Evolutionary conservation across 2,113 vertebrate species (phyloP), one percentile per base, ranked within the genome.

Genomic region (Corapipo altera): DNA sequence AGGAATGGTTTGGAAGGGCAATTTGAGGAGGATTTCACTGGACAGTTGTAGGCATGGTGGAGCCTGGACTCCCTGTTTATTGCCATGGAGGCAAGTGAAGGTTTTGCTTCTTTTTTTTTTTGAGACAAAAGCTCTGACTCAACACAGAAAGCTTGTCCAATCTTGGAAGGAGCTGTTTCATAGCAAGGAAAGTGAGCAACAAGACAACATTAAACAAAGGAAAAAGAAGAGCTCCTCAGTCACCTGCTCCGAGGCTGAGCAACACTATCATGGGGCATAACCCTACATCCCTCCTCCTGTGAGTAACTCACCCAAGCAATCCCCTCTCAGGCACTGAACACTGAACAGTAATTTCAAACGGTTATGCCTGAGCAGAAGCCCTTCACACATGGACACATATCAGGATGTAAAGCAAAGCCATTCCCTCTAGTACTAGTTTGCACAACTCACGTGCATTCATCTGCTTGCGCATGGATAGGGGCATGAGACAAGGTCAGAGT

Each of bases 201-300:
- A 75, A 74, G 11, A 24, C 27, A 48, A 65, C 15, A 28, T 8
- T 19, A 69, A 64, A 59, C 2, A 85, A 5, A 11, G 15, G 15
- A 39, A 73, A 73, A 82, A 57, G 8, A 77, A 44, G 59, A 91
- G 17, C 7, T 87, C 61, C 44, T 89, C 43, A 52, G 33, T 69
- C 39, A 87, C 26, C 78, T 70, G 17, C 37, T 72, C 61, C 11
- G 12, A 57, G 58, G 32, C 44, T 82, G 80, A 84, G 49, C 0
- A 0, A 55, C 14, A 1, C 30, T 67, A 46, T 51, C 2, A 0
- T 10, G 37, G 43, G 35, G 9, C 33, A 51, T 7, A 44, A 30
- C 4, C 17, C 32, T 52, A 17, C n/a, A 79, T 26, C 39, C 12
- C 19, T 58, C 33, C 65, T 91, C 44, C 81, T n/a, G 20, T 19